Evolutionary conservation across 2,113 vertebrate genomes (phyloP).

Genomic region (Periophthalmodon schlosseri): DNA sequence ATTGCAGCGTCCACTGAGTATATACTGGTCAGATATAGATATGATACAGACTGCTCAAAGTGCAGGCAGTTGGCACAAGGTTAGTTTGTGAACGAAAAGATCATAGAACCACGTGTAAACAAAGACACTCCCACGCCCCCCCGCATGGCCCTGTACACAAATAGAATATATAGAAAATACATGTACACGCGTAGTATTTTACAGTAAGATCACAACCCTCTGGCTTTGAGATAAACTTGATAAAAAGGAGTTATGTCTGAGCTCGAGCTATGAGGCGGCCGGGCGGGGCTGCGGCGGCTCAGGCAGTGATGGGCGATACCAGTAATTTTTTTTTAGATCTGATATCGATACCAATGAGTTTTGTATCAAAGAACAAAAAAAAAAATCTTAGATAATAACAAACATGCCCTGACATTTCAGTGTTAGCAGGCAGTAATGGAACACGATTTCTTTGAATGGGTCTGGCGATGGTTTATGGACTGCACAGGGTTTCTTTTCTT

Average conservation of each 20-base stretch:
- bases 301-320: background rate
- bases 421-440: no score
- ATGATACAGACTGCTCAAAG: slow-evolving; percentile 78
- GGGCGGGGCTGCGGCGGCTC: slow-evolving; percentile 48
- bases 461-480: no score
- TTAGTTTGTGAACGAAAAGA: slow-evolving; percentile 77
- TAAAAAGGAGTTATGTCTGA: slow-evolving; percentile 75
- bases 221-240: slow-evolving; percentile 64
- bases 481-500: no score
- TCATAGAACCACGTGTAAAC: slow-evolving; percentile 78
- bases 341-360: no score
- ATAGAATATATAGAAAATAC: slow-evolving; percentile 76
- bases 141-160: slow-evolving; percentile 68
- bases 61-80: slow-evolving; percentile 80
- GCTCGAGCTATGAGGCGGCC: slow-evolving; percentile 52
- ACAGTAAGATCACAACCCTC: slow-evolving; percentile 71
- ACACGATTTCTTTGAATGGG: no score
- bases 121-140: slow-evolving; percentile 73
- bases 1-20: slow-evolving; percentile 73
- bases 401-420: no score
- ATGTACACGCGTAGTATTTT: slow-evolving; percentile 79
- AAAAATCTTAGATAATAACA: no score
- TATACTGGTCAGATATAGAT: slow-evolving; percentile 72
- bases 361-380: no score
- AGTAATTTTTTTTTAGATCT: no score